Conservation (phyloP, 2,113 vertebrate species). For the Tretioscincus oriximinensis region DNA sequence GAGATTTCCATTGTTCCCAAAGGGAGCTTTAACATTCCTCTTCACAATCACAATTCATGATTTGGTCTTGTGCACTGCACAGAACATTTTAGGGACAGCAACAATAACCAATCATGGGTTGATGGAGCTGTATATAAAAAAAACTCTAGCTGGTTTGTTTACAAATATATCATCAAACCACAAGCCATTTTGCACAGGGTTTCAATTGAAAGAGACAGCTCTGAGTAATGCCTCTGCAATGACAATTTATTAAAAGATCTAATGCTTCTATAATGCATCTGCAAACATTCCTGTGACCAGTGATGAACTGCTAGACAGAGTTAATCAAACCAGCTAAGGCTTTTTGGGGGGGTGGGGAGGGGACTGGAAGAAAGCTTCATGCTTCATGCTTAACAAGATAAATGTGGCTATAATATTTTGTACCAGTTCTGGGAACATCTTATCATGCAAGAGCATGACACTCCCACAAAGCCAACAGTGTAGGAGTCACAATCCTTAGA, state of each 20-base stretch:
- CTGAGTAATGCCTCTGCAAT: not conserved
- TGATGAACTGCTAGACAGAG: not conserved
- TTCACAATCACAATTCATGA: too few relatives aligned
- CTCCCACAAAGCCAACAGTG: not conserved
- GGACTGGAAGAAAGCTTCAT: conserved; percentile 30
- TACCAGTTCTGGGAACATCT: conserved; percentile 35
- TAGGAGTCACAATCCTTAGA: not conserved
- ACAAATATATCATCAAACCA: too few relatives aligned
- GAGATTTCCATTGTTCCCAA: too few relatives aligned
- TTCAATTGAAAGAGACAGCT: not conserved
- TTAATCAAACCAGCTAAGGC: conserved; percentile 19
- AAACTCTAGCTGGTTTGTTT: too few relatives aligned
- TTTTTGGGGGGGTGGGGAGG: not conserved
- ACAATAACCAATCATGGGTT: too few relatives aligned
- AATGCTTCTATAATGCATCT: not conserved
- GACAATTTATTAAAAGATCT: not conserved
- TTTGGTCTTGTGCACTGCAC: too few relatives aligned
- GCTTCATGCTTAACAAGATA: not conserved
- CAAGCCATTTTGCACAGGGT: too few relatives aligned
- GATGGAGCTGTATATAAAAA: too few relatives aligned
- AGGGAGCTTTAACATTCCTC: too few relatives aligned
- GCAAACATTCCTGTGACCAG: not conserved
- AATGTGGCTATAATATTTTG: conserved; percentile 11
- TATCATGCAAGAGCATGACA: not conserved
- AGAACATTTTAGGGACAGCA: too few relatives aligned